phyloP scores from a whole-genome alignment of 23 tunicate species.

The Halocynthia roretzi region DNA sequence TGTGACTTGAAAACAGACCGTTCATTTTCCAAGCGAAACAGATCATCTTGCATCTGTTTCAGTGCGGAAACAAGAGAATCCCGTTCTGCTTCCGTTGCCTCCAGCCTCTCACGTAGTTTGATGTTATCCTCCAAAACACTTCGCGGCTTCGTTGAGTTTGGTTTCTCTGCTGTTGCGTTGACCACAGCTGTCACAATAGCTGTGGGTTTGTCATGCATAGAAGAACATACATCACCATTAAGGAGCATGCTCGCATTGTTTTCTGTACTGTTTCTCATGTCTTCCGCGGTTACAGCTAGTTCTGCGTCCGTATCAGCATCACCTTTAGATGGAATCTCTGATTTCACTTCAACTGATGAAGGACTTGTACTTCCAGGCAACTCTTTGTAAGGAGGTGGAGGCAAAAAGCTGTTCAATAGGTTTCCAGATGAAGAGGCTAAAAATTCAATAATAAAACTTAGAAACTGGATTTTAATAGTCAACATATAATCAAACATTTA shows the following conservation, averaged over 20 bases:
- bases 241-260: background rate
- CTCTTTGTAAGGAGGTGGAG: background rate
- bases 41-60: constrained; percentile 27
- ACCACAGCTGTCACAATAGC: no score
- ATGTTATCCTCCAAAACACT: background rate
- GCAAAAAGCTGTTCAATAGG: background rate
- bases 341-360: background rate
- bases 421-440: background rate
- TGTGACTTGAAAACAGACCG: background rate
- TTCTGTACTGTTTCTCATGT: background rate
- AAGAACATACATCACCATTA: constrained; percentile 6
- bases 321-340: constrained; percentile 1
- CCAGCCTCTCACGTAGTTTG: constrained; percentile 14
- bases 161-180: background rate
- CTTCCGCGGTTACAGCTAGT: background rate
- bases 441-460: background rate
- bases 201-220: no score
- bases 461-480: background rate
- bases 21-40: background rate
- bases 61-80: constrained; percentile 36
- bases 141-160: background rate
- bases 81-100: constrained; percentile 33
- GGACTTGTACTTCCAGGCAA: constrained; percentile 2
- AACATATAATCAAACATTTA: constrained; percentile 17
- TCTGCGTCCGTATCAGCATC: background rate